phyloP scores from a whole-genome alignment of 2,797 vertebrate species.

The Schizothorax lantsangensis region DNA sequence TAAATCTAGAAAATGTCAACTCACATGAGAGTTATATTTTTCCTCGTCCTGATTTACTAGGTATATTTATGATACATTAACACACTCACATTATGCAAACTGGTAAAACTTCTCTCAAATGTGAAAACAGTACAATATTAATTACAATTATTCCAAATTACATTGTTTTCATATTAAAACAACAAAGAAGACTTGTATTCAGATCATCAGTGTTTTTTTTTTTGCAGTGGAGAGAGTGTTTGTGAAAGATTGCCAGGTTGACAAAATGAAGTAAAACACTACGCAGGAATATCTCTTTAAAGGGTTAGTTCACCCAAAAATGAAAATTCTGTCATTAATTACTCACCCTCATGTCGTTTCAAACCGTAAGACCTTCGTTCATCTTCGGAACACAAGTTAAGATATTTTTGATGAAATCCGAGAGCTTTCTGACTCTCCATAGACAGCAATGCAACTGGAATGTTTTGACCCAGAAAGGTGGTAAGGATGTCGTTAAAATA shows the following conservation, averaged over 20 bases:
- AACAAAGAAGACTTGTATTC: not conserved
- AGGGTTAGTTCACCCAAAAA: not conserved
- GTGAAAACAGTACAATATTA: not conserved
- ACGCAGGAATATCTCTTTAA: not conserved
- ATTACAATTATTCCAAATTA: not conserved
- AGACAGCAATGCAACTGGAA: not conserved
- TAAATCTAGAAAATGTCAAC: not conserved
- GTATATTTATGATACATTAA: not conserved
- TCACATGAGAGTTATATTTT: not conserved
- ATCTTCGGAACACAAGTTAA: not conserved
- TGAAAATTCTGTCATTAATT: not conserved
- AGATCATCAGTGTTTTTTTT: not conserved
- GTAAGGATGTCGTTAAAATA: not conserved
- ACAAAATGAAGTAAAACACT: not conserved
- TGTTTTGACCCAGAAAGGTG: not conserved
- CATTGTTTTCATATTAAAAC: no score
- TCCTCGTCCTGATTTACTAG: not conserved
- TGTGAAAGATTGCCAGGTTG: not conserved
- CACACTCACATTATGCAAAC: not conserved
- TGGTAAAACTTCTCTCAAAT: not conserved
- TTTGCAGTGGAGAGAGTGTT: not conserved
- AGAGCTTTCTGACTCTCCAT: not conserved
- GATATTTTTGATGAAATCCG: not conserved
- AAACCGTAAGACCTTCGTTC: not conserved
- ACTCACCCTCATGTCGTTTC: not conserved